phyloP scores from a whole-genome alignment of 2,113 vertebrate genomes.

The Heloderma charlesbogerti region DNA sequence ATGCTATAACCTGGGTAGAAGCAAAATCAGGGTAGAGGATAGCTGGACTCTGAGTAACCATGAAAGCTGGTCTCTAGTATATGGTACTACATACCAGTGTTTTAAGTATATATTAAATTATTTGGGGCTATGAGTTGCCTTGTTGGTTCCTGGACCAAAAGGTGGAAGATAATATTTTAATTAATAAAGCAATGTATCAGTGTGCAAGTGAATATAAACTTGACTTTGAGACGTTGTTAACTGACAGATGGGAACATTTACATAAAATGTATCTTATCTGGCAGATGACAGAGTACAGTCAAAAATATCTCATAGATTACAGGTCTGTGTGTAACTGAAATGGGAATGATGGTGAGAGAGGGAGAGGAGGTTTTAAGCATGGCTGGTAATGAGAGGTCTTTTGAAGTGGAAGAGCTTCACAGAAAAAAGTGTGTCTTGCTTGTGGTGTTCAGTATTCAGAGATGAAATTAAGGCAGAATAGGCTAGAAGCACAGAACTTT shows the following conservation, averaged over 20 bases:
- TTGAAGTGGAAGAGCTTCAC: not conserved
- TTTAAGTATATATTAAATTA: not conserved
- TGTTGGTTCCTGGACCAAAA: not conserved
- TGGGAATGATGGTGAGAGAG: not conserved
- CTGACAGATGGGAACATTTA: not conserved
- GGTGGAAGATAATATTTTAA: not conserved
- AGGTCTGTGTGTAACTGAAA: not conserved
- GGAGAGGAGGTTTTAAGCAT: not conserved
- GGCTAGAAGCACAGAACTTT: not conserved
- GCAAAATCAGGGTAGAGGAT: not conserved
- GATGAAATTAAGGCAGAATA: not conserved
- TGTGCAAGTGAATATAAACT: not conserved
- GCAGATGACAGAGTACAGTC: not conserved
- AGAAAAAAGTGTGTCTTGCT: not conserved
- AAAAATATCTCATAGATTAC: conserved; percentile 1
- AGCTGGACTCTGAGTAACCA: not conserved
- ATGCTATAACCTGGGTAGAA: not conserved
- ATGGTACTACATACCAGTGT: not conserved
- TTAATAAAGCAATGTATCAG: not conserved
- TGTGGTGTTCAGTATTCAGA: not conserved
- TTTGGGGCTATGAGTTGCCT: not conserved
- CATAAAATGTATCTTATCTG: not conserved
- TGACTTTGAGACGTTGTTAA: not conserved
- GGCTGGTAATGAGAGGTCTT: not conserved
- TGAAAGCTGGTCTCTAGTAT: not conserved